Base-by-base conservation (phyloP, 2,888 invertebrate species). In the Eueremaeus valkanovi region DNA sequence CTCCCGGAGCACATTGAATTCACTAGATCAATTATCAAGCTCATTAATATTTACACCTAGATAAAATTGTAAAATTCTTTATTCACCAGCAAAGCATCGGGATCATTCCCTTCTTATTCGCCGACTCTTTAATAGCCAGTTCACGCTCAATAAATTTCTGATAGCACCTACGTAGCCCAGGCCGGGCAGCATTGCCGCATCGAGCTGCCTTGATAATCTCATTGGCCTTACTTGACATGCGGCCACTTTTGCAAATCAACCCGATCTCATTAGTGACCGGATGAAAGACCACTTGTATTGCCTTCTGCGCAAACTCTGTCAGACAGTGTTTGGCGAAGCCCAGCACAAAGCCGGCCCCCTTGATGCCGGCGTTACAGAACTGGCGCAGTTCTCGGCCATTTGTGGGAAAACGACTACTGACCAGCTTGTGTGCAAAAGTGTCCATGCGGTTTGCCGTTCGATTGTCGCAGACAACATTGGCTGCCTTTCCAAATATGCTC, bases 31-130 rank as follows among this genome's bases (percentile, higher is more conserved):
- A 33, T 21, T 11, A 21, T 8, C 33, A 66, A 66, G 27, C 1
- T 66, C 18, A 63, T 18, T 33, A 9, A 36, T 36, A 36, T 36
- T 36, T 11, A 21, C 8, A 36, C 8, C 6, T 9, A 33, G 5
- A 31, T 31, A 63, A 33, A 63, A 31, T 16, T 29, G n/a, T 49
- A 49, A 49, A 49, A 49, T 49, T 49, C 3, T 49, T 49, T 3
- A 42, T 40, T 13, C 6, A 68, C 68, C 68, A 68, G n/a, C 68
- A 68, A 6, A 68, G 5, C 68, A 68, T 68, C n/a, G 68, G 68
- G 11, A 68, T 68, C 33, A 40, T 68, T 24, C 40, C 8, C 16
- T 68, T 68, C 18, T 63, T 31, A 40, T 68, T 21, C 3, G 13
- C 3, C 8, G 68, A 9, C 16, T 36, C 24, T 8, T 24, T 11